Conservation (phyloP, 2,113 vertebrate species). For the Aspiorhynchus laticeps region DNA sequence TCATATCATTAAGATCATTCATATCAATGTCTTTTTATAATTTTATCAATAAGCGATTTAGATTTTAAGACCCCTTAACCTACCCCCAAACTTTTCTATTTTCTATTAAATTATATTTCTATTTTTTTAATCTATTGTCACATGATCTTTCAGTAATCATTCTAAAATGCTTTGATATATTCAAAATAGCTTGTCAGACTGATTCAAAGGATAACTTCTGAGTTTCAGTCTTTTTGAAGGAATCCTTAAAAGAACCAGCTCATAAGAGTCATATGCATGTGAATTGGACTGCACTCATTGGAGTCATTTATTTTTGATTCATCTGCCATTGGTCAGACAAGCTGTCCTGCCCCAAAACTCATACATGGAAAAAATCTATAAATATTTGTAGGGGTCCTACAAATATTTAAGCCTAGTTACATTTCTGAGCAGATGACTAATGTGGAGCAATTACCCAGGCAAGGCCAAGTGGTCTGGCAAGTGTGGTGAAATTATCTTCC, state of each 20-base stretch:
- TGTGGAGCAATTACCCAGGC: conserved; percentile 41
- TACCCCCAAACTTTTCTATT: no score
- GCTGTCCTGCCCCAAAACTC: not conserved
- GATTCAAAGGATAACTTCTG: not conserved
- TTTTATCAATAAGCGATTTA: no score
- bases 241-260: not conserved
- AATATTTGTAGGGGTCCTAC: not conserved
- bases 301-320: not conserved
- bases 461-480: conserved; percentile 42
- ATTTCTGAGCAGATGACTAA: conserved; percentile 40
- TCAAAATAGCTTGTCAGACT: not conserved
- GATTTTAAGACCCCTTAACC: no score
- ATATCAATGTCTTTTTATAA: no score
- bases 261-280: not conserved
- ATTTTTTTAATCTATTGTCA: not conserved
- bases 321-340: not conserved
- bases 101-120: no score
- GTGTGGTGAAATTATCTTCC: conserved; percentile 45
- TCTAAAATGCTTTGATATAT: not conserved
- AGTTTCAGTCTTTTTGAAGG: not conserved
- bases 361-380: not conserved
- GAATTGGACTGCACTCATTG: not conserved
- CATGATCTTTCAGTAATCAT: not conserved
- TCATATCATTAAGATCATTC: no score
- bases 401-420: conserved; percentile 15